A percentile compares a stretch with the other conserved stretches of the same genome.
These are phyloP conservation scores for Idris sp. DNA, from an alignment of 1,140 invertebrate species.

Conservation along the genomic window DNA sequence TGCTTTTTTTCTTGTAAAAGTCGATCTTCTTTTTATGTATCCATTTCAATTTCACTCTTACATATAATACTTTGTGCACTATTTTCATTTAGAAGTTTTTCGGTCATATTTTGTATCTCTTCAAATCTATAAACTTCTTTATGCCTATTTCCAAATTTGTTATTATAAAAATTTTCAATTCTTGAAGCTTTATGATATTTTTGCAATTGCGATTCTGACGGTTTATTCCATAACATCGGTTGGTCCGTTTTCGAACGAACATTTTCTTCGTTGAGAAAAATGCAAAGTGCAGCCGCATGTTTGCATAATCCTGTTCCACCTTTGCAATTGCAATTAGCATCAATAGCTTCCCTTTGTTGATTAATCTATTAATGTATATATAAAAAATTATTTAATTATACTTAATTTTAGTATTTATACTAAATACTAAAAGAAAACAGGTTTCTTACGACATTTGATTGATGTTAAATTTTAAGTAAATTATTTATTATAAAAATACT, in stretches of 20 bases:
- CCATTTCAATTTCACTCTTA: neutral
- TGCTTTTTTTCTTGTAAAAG: neutral
- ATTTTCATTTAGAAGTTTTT: neutral
- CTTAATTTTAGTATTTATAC: neutral
- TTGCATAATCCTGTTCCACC: constrained; percentile 1
- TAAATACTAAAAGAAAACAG: too few species aligned
- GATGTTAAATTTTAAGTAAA: too few species aligned
- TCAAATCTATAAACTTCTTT: neutral
- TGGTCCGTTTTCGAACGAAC: neutral
- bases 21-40: neutral
- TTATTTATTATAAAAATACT: too few species aligned
- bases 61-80: too few species aligned
- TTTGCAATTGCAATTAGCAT: neutral
- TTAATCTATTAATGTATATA: neutral
- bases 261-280: constrained; percentile 7
- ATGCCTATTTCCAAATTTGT: neutral
- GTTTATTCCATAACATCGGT: constrained; percentile 1
- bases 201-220: neutral
- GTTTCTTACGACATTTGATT: too few species aligned
- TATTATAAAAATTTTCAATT: neutral
- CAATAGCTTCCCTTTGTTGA: neutral
- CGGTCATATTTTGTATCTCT: neutral
- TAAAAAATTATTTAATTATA: neutral
- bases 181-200: constrained; percentile 2
- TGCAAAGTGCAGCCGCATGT: constrained; percentile 2